Conservation (phyloP, 2,888 invertebrate genomes). For the Plagiodera versicolora region DNA sequence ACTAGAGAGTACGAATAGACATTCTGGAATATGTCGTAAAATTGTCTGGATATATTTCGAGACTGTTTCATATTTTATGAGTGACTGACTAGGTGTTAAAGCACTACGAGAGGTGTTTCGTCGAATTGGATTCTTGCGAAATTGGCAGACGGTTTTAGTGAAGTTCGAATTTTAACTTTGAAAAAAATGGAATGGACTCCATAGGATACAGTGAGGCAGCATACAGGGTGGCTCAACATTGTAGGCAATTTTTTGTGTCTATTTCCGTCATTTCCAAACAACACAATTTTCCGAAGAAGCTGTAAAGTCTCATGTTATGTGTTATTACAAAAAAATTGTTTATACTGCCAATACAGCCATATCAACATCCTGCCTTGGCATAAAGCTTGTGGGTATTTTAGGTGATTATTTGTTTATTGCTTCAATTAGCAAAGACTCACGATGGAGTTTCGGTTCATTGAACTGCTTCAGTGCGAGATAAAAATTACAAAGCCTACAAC, state of each 20-base stretch:
- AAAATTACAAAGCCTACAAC: constrained; percentile 1
- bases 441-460: not conserved
- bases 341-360: not conserved
- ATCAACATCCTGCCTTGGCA: not conserved
- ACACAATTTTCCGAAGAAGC: too few relatives aligned
- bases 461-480: not conserved
- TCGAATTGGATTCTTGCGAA: not conserved
- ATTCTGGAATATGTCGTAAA: constrained; percentile 29
- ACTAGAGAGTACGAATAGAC: constrained; percentile 16
- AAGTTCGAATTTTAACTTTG: too few relatives aligned
- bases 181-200: too few relatives aligned
- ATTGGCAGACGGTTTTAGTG: not conserved
- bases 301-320: too few relatives aligned
- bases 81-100: not conserved
- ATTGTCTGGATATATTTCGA: constrained; percentile 22
- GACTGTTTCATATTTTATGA: constrained; percentile 26
- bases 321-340: too few relatives aligned
- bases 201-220: too few relatives aligned
- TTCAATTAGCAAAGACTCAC: not conserved
- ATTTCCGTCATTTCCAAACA: too few relatives aligned
- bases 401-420: constrained; percentile 1
- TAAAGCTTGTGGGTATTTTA: not conserved
- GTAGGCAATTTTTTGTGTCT: too few relatives aligned
- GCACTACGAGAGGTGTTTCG: constrained; percentile 2
- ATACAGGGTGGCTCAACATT: too few relatives aligned